These are phyloP conservation scores for Cossypha niveicapilla DNA, from an alignment of 2,797 vertebrate species.

Conservation along the genomic window DNA sequence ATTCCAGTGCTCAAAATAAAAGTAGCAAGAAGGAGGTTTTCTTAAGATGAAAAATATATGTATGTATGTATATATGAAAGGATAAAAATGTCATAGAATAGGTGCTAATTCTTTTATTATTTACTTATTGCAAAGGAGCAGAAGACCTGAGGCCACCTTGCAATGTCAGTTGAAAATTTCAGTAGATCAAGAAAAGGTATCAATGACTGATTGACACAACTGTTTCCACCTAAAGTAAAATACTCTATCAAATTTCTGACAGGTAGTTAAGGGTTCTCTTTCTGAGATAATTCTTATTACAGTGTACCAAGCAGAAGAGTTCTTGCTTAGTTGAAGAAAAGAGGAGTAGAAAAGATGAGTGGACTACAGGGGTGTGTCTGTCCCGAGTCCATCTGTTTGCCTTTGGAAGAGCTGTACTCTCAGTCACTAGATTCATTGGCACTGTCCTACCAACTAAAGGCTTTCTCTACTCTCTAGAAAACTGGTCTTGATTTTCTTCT, in stretches of 20 bases:
- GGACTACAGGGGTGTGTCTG: neutral
- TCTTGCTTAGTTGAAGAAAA: neutral
- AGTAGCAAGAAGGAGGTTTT: neutral
- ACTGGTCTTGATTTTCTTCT: neutral
- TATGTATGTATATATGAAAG: neutral
- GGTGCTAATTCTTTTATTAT: neutral
- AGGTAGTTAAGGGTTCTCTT: neutral
- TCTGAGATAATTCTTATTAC: neutral
- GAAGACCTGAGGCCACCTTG: neutral
- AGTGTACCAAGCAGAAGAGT: neutral
- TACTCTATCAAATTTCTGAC: neutral
- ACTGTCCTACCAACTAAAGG: neutral
- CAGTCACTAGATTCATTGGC: neutral
- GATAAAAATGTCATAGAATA: neutral
- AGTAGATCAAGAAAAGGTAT: neutral
- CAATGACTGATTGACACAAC: neutral
- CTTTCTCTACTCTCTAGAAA: neutral
- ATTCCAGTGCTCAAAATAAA: neutral
- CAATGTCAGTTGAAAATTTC: neutral
- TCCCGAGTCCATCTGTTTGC: neutral
- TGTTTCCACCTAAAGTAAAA: neutral
- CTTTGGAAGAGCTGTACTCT: neutral
- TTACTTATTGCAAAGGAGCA: neutral
- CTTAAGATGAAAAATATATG: neutral
- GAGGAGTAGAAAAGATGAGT: neutral